Evolutionary conservation across 92 coral and sea anemone species (phyloP).

Genomic region (Epizoanthus fatuus): DNA sequence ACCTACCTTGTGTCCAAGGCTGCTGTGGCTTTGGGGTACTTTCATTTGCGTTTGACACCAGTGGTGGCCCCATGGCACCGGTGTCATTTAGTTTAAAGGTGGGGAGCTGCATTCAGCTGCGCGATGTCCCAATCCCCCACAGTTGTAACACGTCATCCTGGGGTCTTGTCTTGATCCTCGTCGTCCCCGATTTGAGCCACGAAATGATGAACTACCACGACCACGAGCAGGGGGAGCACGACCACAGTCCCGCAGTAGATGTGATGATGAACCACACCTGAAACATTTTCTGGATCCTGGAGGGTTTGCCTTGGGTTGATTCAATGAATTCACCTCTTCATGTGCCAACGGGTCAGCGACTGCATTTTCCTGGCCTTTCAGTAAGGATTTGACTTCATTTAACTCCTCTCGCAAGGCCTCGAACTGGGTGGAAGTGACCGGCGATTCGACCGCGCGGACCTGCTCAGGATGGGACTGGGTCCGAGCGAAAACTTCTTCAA

Average conservation of each 20-base stretch:
- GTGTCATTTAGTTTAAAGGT: conserved; percentile 45
- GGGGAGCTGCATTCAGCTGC: conserved; percentile 16
- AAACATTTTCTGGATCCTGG: conserved; percentile 38
- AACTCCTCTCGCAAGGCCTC: not conserved
- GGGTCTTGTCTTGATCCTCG: conserved; percentile 3
- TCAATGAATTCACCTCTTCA: conserved; percentile 31
- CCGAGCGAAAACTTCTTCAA: conserved; percentile 37
- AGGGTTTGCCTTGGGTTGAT: not conserved
- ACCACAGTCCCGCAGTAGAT: conserved; percentile 31
- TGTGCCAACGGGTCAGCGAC: not conserved
- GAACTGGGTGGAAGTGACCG: not conserved
- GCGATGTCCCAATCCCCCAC: conserved; percentile 38
- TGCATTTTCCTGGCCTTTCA: not conserved
- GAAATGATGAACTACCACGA: conserved; percentile 7
- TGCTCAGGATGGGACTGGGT: conserved; percentile 25
- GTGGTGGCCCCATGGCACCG: conserved; percentile 44
- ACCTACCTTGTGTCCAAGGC: conserved; percentile 48
- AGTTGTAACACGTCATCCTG: conserved; percentile 30
- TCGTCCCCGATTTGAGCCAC: conserved; percentile 10
- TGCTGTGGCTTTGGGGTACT: conserved; percentile 44
- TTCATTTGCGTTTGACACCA: conserved; percentile 42
- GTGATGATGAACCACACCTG: conserved; percentile 7
- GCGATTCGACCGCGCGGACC: not conserved
- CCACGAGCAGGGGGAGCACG: conserved; percentile 23
- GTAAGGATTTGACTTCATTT: not conserved